Evolutionary conservation across 2,113 vertebrate genomes (phyloP), one percentile per base, ranked within the genome.

Genomic region (Hemicordylus capensis): DNA sequence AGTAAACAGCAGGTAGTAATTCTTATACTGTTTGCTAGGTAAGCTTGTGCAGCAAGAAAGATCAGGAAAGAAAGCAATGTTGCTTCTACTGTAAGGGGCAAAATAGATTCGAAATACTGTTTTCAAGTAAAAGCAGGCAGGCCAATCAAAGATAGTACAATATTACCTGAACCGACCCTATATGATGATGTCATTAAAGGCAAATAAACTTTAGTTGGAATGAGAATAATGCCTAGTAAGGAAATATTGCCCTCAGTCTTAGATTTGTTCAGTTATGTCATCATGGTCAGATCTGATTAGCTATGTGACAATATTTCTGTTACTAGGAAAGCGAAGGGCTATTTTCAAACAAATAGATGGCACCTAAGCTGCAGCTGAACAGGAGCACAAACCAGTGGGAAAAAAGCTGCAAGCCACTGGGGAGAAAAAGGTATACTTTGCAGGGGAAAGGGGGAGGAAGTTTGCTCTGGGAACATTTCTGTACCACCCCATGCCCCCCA

Each of bases 1-100:
- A 92, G 85, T 83, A 91, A 90, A 84, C 91, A 94, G 90, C 94
- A 95, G 92, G 90, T 95, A 93, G 91, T 83, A 85, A 89, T 94
- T 96, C 93, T 90, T 88, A 88, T 92, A 93, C 93, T 93, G 87
- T 95, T 93, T 92, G 66, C 92, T 91, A 91, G 87, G 78, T 85
- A 85, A 91, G 89, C 91, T 93, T 82, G 76, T 91, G 87, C 89
- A 94, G 93, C 82, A 85, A 92, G 90, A 88, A 85, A 92, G 90
- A 88, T 90, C 81, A 93, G 74, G 86, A 92, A 91, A 91, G 95
- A 93, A 95, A 93, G 58, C 81, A 74, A 74, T 34, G 24, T 73
- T 64, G 44, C 31, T 84, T 70, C 66, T 85, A 28, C 56, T 19
- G 10, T 10, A 54, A 54, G 51, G 17, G 51, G 51, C 3, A 54